Base-by-base conservation (phyloP, 2,113 vertebrate species). In the Clinocottus analis region DNA sequence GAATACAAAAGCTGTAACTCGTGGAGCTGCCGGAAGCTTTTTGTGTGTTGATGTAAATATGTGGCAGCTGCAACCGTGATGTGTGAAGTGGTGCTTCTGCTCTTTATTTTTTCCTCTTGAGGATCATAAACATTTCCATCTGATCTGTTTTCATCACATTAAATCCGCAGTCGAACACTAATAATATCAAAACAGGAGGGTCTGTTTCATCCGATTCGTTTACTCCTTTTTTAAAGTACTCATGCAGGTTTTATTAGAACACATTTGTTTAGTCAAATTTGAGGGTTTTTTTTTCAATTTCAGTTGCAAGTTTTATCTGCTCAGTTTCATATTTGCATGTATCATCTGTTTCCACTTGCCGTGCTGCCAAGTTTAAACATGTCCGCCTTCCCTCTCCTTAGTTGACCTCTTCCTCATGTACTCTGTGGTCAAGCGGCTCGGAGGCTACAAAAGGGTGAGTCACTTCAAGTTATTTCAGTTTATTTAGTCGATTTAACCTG, bases 351-450 rank as follows among this genome's bases (percentile, higher is more conserved):
- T 80, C 47, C 51, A 55, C 47, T 49, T 49, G 47, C 41, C 14
- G 4, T 43, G 49, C 4, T 58, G 37, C 53, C 2, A 41, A 29
- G 31, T 62, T 39, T 2, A 0, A 41, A 67, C 47, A 14, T 23
- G 31, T 29, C 7, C 55, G 3, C 53, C 61, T 16, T 72, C 27
- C 67, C 3, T 45, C 8, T 76, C 80, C 72, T n/a, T 93, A 96
- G 95, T 96, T 58, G 92, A 96, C 87, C 94, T 96, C 66, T 96
- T 95, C 89, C 92, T 94, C 79, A 92, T 96, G 92, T 95, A 92
- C 81, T 94, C 95, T 1, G 88, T 94, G 75, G 95, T 95, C 29
- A 94, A 93, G 71, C 89, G 90, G 31, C 91, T 95, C 2, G 95
- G 95, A 8, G 95, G 95, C 68, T 95, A 95, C 64, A 94, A 95